A percentile compares a stretch with the other conserved stretches of the same genome.
These are phyloP conservation scores for Leptobrachium ailaonicum DNA, from an alignment of 2,113 vertebrate species.

Conservation along the genomic window DNA sequence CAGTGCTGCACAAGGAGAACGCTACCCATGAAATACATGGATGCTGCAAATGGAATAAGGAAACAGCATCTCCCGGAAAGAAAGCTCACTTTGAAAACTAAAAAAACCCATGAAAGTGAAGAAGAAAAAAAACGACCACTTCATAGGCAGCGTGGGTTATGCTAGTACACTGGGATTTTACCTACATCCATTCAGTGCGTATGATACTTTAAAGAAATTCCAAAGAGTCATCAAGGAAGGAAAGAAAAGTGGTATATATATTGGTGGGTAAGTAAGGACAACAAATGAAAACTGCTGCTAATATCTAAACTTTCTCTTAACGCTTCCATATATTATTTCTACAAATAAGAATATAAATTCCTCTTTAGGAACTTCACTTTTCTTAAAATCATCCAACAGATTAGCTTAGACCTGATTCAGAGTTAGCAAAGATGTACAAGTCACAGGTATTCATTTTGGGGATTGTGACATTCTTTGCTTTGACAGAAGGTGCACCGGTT, in stretches of 20 bases:
- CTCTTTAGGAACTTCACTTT: constrained; percentile 56
- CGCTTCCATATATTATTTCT: constrained; percentile 77
- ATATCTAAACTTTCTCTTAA: constrained; percentile 68
- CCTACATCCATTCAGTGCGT: constrained; percentile 68
- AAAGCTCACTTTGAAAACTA: constrained; percentile 55
- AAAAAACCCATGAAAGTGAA: constrained; percentile 33
- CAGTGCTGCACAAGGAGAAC: not conserved
- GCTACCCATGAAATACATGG: constrained; percentile 40
- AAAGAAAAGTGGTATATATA: constrained; percentile 73
- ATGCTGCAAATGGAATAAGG: constrained; percentile 28
- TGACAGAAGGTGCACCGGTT: constrained; percentile 52
- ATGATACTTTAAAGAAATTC: constrained; percentile 81
- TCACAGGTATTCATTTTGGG: constrained; percentile 56
- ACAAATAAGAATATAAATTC: constrained; percentile 75
- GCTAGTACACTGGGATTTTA: constrained; percentile 70
- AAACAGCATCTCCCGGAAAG: constrained; percentile 74
- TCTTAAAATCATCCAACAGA: constrained; percentile 50
- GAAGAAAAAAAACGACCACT: constrained; percentile 1
- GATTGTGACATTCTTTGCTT: constrained; percentile 52
- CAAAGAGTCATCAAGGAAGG: constrained; percentile 89
- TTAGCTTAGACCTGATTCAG: constrained; percentile 47
- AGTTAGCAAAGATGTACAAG: constrained; percentile 60
- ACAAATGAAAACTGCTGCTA: constrained; percentile 69
- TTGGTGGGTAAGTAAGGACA: constrained; percentile 72
- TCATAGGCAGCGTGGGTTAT: constrained; percentile 66